phyloP scores from a whole-genome alignment of 2,888 invertebrate species.

The Drosophila ezoana region DNA sequence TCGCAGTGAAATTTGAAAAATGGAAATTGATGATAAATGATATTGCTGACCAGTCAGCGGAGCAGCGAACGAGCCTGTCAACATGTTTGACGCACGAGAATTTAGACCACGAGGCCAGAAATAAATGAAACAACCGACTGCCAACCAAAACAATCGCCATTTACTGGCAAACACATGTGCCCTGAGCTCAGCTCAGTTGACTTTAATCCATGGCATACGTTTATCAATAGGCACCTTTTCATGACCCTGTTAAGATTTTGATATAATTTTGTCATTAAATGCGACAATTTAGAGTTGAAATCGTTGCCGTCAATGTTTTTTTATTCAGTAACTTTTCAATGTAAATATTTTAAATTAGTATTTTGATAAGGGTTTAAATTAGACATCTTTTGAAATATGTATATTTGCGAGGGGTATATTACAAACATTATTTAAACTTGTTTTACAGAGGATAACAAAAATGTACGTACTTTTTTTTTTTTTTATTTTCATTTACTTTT shows the following conservation, averaged over 20 bases:
- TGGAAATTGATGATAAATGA: constrained; percentile 83
- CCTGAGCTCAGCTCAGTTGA: constrained; percentile 25
- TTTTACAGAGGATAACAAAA: too few species aligned
- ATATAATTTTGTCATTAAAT: background rate
- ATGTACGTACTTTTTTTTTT: too few species aligned
- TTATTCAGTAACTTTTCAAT: too few species aligned
- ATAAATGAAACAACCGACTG: constrained; percentile 47
- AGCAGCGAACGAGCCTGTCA: constrained; percentile 67
- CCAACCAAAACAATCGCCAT: constrained; percentile 24
- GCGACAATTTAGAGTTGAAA: background rate
- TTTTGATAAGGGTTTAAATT: too few species aligned
- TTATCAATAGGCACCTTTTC: background rate
- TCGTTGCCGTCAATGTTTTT: too few species aligned
- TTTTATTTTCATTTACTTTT: too few species aligned
- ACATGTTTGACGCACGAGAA: constrained; percentile 70
- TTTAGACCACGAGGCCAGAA: constrained; percentile 52
- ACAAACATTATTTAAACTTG: too few species aligned
- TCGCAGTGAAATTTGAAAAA: constrained; percentile 78
- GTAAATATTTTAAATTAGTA: too few species aligned
- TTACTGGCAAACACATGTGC: constrained; percentile 39
- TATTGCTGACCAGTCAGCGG: constrained; percentile 66
- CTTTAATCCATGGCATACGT: constrained; percentile 31
- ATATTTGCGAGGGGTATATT: too few species aligned
- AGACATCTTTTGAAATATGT: too few species aligned
- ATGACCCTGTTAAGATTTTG: too few species aligned